phyloP scores from a whole-genome alignment of 2,797 vertebrate genomes.

The Saxicola maurus region DNA sequence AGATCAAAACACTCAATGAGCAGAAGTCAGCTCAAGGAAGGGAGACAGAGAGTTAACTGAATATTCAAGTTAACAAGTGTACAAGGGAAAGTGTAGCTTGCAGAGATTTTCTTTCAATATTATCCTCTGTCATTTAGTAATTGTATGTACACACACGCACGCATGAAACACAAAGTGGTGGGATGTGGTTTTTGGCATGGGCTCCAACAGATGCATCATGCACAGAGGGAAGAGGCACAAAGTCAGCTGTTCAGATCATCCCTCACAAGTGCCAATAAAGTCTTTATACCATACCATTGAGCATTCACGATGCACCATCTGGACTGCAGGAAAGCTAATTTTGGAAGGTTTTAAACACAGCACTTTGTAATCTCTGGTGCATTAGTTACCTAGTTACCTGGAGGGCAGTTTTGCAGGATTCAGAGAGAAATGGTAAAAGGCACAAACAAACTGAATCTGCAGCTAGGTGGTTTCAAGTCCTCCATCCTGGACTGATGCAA shows the following conservation, averaged over 20 bases:
- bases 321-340: slow-evolving; percentile 28
- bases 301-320: slow-evolving; percentile 6
- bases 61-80: not conserved
- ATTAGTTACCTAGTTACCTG: slow-evolving; percentile 24
- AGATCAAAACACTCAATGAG: not conserved
- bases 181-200: slow-evolving; percentile 9
- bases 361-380: not conserved
- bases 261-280: not conserved
- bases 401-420: not conserved
- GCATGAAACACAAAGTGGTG: not conserved
- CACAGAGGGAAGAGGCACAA: not conserved
- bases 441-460: not conserved
- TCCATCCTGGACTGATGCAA: not conserved
- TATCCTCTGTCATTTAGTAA: not conserved
- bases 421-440: not conserved
- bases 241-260: not conserved
- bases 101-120: not conserved
- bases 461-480: accelerated
- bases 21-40: not conserved
- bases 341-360: slow-evolving; percentile 12
- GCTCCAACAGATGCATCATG: not conserved
- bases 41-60: not conserved
- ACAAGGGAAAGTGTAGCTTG: not conserved
- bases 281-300: not conserved
- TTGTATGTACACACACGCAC: not conserved